Conservation (phyloP, 1,140 invertebrate species). For the Calephelis virginiensis region DNA sequence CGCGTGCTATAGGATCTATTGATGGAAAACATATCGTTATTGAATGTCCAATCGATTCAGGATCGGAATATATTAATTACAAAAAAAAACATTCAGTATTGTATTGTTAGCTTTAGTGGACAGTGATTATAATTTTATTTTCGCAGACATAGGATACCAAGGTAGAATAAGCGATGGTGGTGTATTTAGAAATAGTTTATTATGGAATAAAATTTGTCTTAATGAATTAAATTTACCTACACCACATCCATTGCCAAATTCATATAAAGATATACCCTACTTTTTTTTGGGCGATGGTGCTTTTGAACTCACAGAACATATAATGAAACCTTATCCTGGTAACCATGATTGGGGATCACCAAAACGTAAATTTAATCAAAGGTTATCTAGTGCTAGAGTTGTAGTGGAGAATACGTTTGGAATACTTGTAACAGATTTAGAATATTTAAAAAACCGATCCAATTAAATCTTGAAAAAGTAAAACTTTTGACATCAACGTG, state of each 20-base stretch:
- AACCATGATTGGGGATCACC: background rate
- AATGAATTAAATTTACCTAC: background rate
- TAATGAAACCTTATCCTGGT: too few species aligned
- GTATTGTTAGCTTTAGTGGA: background rate
- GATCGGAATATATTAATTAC: background rate
- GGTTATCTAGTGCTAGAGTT: background rate
- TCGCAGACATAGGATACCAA: too few species aligned
- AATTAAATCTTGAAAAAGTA: too few species aligned
- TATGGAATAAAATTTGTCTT: background rate
- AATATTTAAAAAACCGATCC: background rate
- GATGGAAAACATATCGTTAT: too few species aligned
- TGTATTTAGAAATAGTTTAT: background rate
- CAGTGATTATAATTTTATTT: too few species aligned
- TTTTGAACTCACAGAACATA: background rate
- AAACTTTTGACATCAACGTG: too few species aligned
- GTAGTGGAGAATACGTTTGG: background rate
- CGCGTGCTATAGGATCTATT: too few species aligned
- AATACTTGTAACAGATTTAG: background rate
- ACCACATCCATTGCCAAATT: too few species aligned
- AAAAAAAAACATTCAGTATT: background rate
- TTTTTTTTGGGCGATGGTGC: background rate
- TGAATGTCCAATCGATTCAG: too few species aligned
- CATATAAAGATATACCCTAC: too few species aligned
- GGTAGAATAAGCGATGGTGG: background rate
- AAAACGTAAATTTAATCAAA: background rate